These are phyloP conservation scores for Palythoa grandiflora DNA, from an alignment of 92 coral and sea anemone genomes.

Conservation along the genomic window DNA sequence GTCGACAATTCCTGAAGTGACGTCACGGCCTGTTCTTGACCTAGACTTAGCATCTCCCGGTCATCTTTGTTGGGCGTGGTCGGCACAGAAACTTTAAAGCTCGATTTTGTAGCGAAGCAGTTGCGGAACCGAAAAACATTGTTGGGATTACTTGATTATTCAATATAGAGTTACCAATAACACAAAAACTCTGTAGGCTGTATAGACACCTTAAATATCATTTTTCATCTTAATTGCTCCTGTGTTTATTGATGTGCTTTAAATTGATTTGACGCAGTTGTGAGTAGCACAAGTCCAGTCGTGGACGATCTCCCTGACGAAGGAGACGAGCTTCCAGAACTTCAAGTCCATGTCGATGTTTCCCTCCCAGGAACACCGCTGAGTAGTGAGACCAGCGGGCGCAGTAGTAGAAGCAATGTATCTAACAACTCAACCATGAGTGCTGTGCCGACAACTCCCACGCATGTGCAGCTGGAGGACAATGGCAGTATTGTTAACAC, in stretches of 20 bases:
- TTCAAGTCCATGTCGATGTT: constrained; percentile 83
- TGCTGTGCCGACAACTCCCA: constrained; percentile 79
- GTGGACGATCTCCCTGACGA: constrained; percentile 53
- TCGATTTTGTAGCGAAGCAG: no score
- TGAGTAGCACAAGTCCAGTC: constrained; percentile 21
- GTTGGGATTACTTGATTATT: no score
- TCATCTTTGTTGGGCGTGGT: no score
- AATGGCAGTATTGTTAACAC: constrained; percentile 45
- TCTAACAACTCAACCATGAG: constrained; percentile 54
- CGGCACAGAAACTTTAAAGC: no score
- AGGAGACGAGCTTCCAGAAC: constrained; percentile 69
- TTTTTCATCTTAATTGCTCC: not conserved
- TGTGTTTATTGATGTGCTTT: not conserved
- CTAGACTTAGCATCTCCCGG: no score
- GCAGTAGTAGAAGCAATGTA: constrained; percentile 77
- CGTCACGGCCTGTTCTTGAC: no score
- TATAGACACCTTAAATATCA: no score
- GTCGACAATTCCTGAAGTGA: no score
- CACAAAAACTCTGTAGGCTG: no score
- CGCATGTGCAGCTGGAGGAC: constrained; percentile 85
- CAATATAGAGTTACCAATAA: no score
- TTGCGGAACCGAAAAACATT: no score
- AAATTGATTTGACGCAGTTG: not conserved
- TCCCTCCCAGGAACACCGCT: constrained; percentile 98
- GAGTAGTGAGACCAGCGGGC: constrained; percentile 77